Base-by-base conservation (phyloP, 2,888 invertebrate genomes). In the Xestia xanthographa region DNA sequence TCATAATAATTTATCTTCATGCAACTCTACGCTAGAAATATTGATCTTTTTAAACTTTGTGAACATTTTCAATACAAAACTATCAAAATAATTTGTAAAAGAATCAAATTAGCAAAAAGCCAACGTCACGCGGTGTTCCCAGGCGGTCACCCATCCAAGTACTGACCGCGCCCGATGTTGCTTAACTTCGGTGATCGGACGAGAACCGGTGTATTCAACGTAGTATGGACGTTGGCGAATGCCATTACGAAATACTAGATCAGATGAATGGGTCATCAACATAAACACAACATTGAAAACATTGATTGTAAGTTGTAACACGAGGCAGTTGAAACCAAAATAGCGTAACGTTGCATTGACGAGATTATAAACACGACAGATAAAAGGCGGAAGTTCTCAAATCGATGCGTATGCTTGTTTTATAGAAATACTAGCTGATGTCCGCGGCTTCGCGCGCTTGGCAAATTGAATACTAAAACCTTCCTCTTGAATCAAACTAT, bases 131-230 rank as follows among this genome's bases (percentile, higher is more conserved):
- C 87, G 91, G 93, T 93, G 92, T 93, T 93, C 92, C 93, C 93
- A 93, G 91, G 94, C 94, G 94, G 95, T 95, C 95, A 95, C 94
- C 95, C 95, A 95, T 95, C 93, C 93, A 94, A 94, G 93, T 94
- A 94, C 94, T 94, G 90, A 92, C 92, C 92, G 88, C 93, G 93
- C 94, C 94, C 94, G 92, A 94, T 92, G 93, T 93, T 94, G 93
- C 94, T 94, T 94, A 92, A 94, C 93, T 95, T 94, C 94, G 94
- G 94, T 94, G 94, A 94, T 94, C 94, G 93, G 94, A 94, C 94
- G 94, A 95, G 94, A 94, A 94, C 94, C 94, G 94, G 94, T 94
- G 93, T 92, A 83, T 94, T 94, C 94, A 94, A 84, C 85, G 69
- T 85, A 65, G 83, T 84, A 82, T 84, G 84, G 84, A 85, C 86